Percentiles rank a stretch among this genome's conserved stretches.
phyloP scores from a whole-genome alignment of 2,888 invertebrate species.

The Cephus pygmeus region DNA sequence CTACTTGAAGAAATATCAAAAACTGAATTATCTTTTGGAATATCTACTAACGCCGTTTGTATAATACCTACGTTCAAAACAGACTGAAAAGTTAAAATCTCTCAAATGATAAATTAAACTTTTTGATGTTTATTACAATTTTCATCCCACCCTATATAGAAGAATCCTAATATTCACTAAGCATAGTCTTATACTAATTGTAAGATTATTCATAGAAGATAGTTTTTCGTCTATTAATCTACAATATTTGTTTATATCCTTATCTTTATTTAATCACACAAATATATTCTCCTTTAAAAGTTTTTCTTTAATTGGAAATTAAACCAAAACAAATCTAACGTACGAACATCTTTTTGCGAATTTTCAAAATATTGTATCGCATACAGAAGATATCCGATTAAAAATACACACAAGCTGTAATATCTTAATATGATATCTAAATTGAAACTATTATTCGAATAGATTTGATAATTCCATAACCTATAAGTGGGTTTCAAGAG shows the following conservation, averaged over 20 bases:
- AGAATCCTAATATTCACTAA: too few species aligned
- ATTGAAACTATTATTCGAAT: neutral
- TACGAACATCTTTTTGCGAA: neutral
- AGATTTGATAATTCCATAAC: neutral
- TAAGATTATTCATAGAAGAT: too few species aligned
- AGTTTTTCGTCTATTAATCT: too few species aligned
- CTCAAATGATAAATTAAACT: neutral
- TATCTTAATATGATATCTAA: too few species aligned
- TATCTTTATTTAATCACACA: too few species aligned
- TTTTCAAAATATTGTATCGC: neutral
- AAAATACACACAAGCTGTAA: neutral
- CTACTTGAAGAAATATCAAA: neutral
- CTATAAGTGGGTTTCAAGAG: neutral
- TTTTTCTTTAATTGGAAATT: too few species aligned
- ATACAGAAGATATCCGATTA: too few species aligned
- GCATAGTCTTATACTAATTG: too few species aligned
- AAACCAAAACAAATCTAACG: too few species aligned
- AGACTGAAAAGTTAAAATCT: neutral
- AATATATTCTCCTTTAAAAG: too few species aligned
- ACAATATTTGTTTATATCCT: too few species aligned
- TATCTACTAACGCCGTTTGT: neutral
- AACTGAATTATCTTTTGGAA: neutral
- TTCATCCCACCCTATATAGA: neutral
- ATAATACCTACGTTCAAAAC: neutral
- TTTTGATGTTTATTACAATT: neutral